Conservation (phyloP, 2,888 invertebrate genomes). For the Pilophorus perplexus region DNA sequence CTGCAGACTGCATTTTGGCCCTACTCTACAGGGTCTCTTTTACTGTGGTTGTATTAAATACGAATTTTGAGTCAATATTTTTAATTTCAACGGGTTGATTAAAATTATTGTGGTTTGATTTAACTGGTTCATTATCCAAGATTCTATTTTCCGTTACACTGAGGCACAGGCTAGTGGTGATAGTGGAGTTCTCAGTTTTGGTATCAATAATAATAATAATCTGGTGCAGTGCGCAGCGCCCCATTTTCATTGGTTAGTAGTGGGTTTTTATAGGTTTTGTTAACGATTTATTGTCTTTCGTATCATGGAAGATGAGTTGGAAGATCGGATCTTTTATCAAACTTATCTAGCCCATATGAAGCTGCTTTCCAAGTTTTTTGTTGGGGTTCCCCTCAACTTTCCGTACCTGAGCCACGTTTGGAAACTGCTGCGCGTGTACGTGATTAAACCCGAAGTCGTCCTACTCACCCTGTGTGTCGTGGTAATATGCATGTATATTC, state of each 20-base stretch:
- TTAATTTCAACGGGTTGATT: too few relatives aligned
- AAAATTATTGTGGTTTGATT: too few relatives aligned
- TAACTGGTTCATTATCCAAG: too few relatives aligned
- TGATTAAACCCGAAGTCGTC: conserved; percentile 76
- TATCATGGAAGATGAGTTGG: conserved; percentile 86
- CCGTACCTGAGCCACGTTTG: conserved; percentile 72
- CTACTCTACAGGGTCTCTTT: too few relatives aligned
- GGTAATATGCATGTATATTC: conserved; percentile 73
- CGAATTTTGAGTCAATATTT: too few relatives aligned
- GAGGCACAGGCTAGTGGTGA: too few relatives aligned
- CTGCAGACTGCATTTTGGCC: too few relatives aligned
- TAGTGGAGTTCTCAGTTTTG: too few relatives aligned
- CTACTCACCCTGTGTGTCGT: conserved; percentile 69
- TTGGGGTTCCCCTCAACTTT: conserved; percentile 71
- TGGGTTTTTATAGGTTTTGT: too few relatives aligned
- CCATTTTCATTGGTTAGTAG: neutral
- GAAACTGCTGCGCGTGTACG: conserved; percentile 73
- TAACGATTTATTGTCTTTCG: neutral
- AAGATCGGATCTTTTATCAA: conserved; percentile 84
- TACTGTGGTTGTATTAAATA: too few relatives aligned
- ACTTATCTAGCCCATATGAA: conserved; percentile 83
- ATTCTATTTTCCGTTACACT: too few relatives aligned
- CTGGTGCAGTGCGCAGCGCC: conserved; percentile 19
- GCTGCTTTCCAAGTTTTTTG: conserved; percentile 74
- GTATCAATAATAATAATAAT: neutral